Base-by-base conservation (phyloP, 2,113 vertebrate species). In the Octodon degus region DNA sequence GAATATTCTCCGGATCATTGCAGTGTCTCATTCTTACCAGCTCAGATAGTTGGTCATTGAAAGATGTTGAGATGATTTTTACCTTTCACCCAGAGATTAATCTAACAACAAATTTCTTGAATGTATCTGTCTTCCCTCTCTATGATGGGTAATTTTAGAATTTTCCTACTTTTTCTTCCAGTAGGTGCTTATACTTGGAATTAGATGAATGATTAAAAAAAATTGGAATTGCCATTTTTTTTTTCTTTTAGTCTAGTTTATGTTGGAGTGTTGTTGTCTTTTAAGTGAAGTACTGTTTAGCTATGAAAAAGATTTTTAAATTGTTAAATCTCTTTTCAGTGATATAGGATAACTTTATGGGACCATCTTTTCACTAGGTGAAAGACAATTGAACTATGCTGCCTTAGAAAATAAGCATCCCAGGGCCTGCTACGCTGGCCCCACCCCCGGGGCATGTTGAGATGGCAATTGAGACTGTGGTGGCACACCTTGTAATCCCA, bases 301-400 rank as follows among this genome's bases (percentile, higher is more conserved):
- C 32, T 89, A 17, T 77, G 63, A 89, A 37, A 94, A 92, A 85
- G 34, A 53, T 74, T 96, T 97, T 86, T 93, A 96, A 98, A 97
- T 98, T 97, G 97, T 94, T 93, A 91, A 98, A 88, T 88, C 89
- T 98, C 91, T 95, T 10, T 0, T 27, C 53, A 93, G 47, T 88
- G 77, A 53, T 96, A 93, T 58, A 96, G 96, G 96, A 74, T 96
- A 89, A 95, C 8, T 72, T 68, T 43, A 47, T 67, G 60, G 30
- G 8, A 65, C 5, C 24, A 55, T 91, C 43, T 88, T 53, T 92
- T 72, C 80, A 81, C 20, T 67, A 74, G n/a, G 40, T 43, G 30
- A 94, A 92, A 89, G 91, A 27, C 22, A 77, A 37, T 14, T 40
- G 10, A 7, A 34, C 53, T 62, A 1, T 72, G 7, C 34, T 19